Percentiles rank a stretch among this genome's conserved stretches.
phyloP scores from a whole-genome alignment of 2,888 invertebrate species.

The Brachynemurus nebulosus region DNA sequence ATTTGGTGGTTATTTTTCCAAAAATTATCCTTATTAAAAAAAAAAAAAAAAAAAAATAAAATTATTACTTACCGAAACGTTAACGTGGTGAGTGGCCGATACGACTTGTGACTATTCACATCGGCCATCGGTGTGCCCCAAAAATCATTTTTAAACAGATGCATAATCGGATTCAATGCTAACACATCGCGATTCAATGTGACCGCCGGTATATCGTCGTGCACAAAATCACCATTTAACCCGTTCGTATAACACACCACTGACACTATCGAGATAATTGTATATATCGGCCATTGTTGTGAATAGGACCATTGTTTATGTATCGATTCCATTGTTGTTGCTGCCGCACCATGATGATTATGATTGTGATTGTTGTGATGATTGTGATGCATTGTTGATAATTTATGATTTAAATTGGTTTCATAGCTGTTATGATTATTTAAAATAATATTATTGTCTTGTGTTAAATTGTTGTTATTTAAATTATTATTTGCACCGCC shows the following conservation, averaged over 20 bases:
- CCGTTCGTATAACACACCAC: slow-evolving; percentile 59
- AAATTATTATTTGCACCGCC: no score
- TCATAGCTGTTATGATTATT: no score
- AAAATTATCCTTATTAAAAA: no score
- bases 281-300: slow-evolving; percentile 50
- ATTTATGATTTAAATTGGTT: no score
- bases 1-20: no score
- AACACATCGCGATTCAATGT: slow-evolving; percentile 68
- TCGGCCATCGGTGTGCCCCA: slow-evolving; percentile 86
- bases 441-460: no score
- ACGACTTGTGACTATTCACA: slow-evolving; percentile 71
- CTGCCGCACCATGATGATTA: neutral
- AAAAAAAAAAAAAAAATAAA: neutral
- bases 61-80: slow-evolving; percentile 63
- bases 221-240: slow-evolving; percentile 68
- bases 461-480: no score
- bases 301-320: slow-evolving; percentile 21
- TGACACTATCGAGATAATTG: slow-evolving; percentile 49
- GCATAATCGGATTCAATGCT: slow-evolving; percentile 45
- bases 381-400: neutral
- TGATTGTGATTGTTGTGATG: neutral
- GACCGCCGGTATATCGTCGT: slow-evolving; percentile 78
- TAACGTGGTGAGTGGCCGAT: slow-evolving; percentile 68
- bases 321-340: neutral
- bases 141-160: slow-evolving; percentile 65